Conservation (phyloP, 2,113 vertebrate genomes). For the Megaceryle maxima region DNA sequence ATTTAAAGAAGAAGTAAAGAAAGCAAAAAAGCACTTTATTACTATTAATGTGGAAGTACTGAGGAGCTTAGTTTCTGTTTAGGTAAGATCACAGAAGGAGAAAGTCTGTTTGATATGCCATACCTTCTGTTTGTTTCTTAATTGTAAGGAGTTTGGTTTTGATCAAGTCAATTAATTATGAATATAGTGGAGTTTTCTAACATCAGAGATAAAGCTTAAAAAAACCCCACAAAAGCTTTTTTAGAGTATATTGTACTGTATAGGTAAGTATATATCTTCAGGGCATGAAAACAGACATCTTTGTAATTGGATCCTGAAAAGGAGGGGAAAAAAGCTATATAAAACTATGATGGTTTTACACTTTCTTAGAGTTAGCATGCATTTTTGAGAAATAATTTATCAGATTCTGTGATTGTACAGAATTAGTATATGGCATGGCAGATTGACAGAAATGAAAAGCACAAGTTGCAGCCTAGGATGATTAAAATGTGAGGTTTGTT, state of each 20-base stretch:
- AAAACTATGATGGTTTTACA: not conserved
- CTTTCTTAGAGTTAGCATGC: not conserved
- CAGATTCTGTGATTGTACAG: not conserved
- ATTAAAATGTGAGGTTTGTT: not conserved
- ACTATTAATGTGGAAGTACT: not conserved
- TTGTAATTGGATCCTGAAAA: constrained; percentile 31
- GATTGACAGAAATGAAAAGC: not conserved
- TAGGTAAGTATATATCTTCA: constrained; percentile 11
- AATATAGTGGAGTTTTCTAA: constrained; percentile 38
- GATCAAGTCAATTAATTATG: constrained; percentile 64
- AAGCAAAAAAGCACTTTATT: not conserved
- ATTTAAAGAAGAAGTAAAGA: not conserved
- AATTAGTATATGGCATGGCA: not conserved
- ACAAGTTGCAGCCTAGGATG: not conserved
- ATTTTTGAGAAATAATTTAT: not conserved
- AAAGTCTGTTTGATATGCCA: constrained; percentile 63
- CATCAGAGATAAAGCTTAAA: constrained; percentile 45
- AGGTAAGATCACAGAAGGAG: constrained; percentile 53
- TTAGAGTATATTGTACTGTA: constrained; percentile 19
- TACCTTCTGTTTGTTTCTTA: constrained; percentile 64
- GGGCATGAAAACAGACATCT: constrained; percentile 13
- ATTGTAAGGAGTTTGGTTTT: constrained; percentile 55
- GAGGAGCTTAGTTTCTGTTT: constrained; percentile 34
- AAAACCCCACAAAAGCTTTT: constrained; percentile 29
- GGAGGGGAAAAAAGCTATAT: no score